A percentile compares a stretch with the other conserved stretches of the same genome.
These are phyloP conservation scores for Ophraella communa DNA, from an alignment of 2,888 invertebrate species.

Conservation along the genomic window DNA sequence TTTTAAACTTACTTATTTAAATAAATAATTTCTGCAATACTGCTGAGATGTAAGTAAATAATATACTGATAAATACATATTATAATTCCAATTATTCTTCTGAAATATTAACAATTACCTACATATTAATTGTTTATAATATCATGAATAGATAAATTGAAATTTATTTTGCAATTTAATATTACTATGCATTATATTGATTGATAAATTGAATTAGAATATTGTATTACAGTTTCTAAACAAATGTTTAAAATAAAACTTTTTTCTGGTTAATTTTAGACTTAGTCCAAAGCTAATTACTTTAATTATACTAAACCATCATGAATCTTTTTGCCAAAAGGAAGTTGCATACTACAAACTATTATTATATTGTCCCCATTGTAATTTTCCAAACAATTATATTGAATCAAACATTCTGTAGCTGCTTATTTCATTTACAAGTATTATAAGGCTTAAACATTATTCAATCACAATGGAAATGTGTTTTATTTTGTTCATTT, in stretches of 20 bases:
- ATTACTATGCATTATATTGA: not conserved
- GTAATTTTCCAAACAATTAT: constrained; percentile 2
- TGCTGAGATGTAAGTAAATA: not conserved
- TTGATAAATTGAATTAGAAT: too few species aligned
- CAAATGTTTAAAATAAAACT: too few species aligned
- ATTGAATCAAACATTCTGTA: too few species aligned
- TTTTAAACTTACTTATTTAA: not conserved
- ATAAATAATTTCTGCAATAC: not conserved
- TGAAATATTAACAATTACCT: not conserved
- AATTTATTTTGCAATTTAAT: too few species aligned
- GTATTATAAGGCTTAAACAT: not conserved
- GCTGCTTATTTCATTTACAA: not conserved
- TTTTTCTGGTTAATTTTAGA: too few species aligned
- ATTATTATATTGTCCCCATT: not conserved
- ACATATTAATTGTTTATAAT: too few species aligned
- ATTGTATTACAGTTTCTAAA: too few species aligned
- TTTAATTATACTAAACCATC: too few species aligned
- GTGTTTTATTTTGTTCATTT: not conserved
- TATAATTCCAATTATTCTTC: not conserved
- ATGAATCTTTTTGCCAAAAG: too few species aligned
- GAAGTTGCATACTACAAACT: not conserved
- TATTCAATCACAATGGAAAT: not conserved
- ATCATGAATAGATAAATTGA: too few species aligned
- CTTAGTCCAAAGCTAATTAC: too few species aligned
- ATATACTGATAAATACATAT: not conserved